Percentiles rank a stretch among this genome's conserved stretches.
phyloP scores from a whole-genome alignment of 2,113 vertebrate genomes.

The Oryzias melastigma region DNA sequence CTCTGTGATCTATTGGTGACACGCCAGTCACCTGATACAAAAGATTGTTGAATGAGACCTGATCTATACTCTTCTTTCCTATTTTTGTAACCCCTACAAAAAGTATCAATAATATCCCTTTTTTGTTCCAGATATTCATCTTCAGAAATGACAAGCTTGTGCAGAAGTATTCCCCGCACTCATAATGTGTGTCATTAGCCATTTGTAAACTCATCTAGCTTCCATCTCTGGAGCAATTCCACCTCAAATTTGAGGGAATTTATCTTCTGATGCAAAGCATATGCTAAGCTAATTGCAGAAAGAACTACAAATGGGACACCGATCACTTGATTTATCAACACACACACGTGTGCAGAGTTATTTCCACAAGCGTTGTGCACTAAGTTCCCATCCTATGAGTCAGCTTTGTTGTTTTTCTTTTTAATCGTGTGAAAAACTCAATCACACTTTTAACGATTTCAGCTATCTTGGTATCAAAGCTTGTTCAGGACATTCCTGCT shows the following conservation, averaged over 20 bases:
- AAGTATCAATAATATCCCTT: conserved; percentile 23
- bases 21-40: conserved; percentile 35
- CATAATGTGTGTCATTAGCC: conserved; percentile 15
- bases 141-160: conserved; percentile 2
- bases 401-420: conserved; percentile 2
- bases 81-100: conserved; percentile 27
- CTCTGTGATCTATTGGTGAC: conserved; percentile 17
- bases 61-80: conserved; percentile 37
- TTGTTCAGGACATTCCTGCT: too few species aligned
- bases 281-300: conserved; percentile 18
- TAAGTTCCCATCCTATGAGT: conserved; percentile 3
- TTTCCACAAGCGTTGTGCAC: conserved; percentile 2
- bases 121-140: conserved; percentile 30
- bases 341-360: conserved; percentile 8
- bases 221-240: conserved; percentile 19
- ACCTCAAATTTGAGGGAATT: conserved; percentile 21
- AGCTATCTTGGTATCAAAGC: too few species aligned
- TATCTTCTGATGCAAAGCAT: conserved; percentile 27
- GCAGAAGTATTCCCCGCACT: conserved; percentile 8
- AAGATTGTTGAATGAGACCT: conserved; percentile 40
- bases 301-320: conserved; percentile 10
- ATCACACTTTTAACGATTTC: too few species aligned
- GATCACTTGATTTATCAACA: conserved; percentile 24
- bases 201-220: conserved; percentile 11
- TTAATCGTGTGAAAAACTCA: background rate